phyloP scores from a whole-genome alignment of 1,140 invertebrate genomes.

The Lordiphosa collinella region DNA sequence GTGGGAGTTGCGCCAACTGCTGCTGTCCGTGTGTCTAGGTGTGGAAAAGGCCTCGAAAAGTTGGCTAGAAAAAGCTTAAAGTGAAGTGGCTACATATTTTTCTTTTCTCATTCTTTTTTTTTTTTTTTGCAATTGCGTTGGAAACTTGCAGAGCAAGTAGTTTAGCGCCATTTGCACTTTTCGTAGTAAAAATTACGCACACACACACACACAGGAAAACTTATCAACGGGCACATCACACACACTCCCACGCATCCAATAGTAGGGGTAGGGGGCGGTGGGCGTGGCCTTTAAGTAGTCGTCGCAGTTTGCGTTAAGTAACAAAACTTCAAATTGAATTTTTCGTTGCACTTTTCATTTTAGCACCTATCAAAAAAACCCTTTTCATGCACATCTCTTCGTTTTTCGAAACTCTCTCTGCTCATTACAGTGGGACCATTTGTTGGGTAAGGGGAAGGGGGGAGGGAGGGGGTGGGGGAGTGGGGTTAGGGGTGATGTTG shows the following conservation, averaged over 20 bases:
- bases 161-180: slow-evolving; percentile 75
- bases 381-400: slow-evolving; percentile 37
- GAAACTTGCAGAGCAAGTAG: slow-evolving; percentile 74
- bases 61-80: slow-evolving; percentile 47
- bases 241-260: slow-evolving; percentile 22
- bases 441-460: slow-evolving; percentile 6
- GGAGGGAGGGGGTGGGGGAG: neutral
- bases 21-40: slow-evolving; percentile 18
- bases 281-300: slow-evolving; percentile 70
- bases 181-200: slow-evolving; percentile 73
- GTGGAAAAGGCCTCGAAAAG: slow-evolving; percentile 48
- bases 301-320: slow-evolving; percentile 71
- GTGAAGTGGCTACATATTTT: slow-evolving; percentile 48
- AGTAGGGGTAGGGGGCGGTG: slow-evolving; percentile 8
- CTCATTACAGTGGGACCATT: slow-evolving; percentile 42
- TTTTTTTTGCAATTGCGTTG: slow-evolving; percentile 56
- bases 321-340: slow-evolving; percentile 77
- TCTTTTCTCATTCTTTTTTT: slow-evolving; percentile 19
- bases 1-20: slow-evolving; percentile 59
- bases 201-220: slow-evolving; percentile 25
- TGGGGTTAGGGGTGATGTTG: neutral
- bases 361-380: slow-evolving; percentile 67
- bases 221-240: slow-evolving; percentile 68
- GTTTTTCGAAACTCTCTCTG: slow-evolving; percentile 39
- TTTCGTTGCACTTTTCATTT: slow-evolving; percentile 71